These are phyloP conservation scores for Thaleichthys pacificus DNA, from an alignment of 2,797 vertebrate genomes.

Conservation along the genomic window DNA sequence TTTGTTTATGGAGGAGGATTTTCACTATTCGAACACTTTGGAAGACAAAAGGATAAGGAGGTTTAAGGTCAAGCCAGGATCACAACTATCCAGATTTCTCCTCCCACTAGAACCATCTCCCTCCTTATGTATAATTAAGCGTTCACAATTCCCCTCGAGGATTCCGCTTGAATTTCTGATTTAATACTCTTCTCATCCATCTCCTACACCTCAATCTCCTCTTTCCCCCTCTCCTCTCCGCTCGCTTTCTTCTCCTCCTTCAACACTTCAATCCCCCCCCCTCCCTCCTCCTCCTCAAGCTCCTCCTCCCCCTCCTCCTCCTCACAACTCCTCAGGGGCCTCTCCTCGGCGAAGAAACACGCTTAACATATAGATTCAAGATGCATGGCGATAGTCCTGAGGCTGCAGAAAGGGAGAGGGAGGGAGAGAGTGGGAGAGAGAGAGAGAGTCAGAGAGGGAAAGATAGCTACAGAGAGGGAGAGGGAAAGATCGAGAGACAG, in stretches of 20 bases:
- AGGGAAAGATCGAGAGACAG: too few relatives aligned
- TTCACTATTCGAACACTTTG: background rate
- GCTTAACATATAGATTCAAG: background rate
- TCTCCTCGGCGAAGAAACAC: background rate
- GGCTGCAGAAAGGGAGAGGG: too few relatives aligned
- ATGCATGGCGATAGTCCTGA: background rate
- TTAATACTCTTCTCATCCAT: background rate
- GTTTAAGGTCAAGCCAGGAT: background rate
- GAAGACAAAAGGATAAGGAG: too few relatives aligned
- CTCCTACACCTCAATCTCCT: background rate
- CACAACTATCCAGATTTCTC: background rate
- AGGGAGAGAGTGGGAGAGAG: too few relatives aligned
- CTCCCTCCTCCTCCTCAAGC: too few relatives aligned
- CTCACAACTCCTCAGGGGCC: too few relatives aligned
- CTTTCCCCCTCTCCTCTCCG: too few relatives aligned
- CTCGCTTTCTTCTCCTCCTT: too few relatives aligned
- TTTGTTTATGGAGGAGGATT: background rate
- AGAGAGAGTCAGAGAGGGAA: too few relatives aligned
- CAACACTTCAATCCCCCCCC: too few relatives aligned
- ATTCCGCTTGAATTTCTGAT: background rate
- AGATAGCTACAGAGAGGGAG: too few relatives aligned
- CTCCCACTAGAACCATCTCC: background rate
- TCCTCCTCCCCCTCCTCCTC: too few relatives aligned
- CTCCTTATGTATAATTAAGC: background rate
- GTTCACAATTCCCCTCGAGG: background rate